Conservation (phyloP, 2,113 vertebrate genomes). For the Leptocoma aspasia region DNA sequence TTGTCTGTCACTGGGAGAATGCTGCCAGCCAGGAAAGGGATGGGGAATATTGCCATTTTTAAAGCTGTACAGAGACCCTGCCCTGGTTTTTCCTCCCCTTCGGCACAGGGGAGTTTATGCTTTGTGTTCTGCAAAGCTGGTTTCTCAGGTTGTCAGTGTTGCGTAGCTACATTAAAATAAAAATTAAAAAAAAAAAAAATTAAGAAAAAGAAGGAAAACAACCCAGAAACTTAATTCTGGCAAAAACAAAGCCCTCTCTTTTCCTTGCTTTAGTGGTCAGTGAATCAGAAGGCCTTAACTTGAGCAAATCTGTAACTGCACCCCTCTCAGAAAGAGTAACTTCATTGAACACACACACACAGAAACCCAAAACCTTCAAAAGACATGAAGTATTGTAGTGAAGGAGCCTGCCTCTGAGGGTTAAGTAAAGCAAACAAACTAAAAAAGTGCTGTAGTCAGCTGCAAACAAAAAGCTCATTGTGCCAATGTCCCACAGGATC, state of each 20-base stretch:
- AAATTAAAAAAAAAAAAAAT: neutral
- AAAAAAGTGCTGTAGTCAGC: constrained; percentile 41
- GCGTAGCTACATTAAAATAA: neutral
- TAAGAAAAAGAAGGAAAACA: neutral
- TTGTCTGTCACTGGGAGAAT: constrained; percentile 47
- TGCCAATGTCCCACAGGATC: constrained; percentile 24
- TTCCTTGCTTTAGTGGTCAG: constrained; percentile 5
- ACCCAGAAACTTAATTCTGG: constrained; percentile 43
- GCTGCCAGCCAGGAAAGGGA: constrained; percentile 65
- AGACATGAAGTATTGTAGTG: neutral
- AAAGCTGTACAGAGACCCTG: constrained; percentile 57
- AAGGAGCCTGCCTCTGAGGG: constrained; percentile 41
- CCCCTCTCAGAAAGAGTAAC: constrained; percentile 36
- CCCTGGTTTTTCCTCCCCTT: constrained; percentile 53
- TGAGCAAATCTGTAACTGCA: constrained; percentile 47
- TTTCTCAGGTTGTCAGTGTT: neutral
- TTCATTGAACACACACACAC: neutral
- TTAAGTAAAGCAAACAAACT: constrained; percentile 70
- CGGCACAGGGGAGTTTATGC: neutral
- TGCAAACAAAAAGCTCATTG: constrained; percentile 70
- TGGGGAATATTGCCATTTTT: constrained; percentile 60
- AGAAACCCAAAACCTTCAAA: neutral
- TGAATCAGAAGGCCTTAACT: constrained; percentile 23
- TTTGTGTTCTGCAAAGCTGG: constrained; percentile 28
- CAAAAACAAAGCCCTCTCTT: constrained; percentile 53